Base-by-base conservation (phyloP, 2,888 invertebrate genomes). In the Agrochola lychnidis region DNA sequence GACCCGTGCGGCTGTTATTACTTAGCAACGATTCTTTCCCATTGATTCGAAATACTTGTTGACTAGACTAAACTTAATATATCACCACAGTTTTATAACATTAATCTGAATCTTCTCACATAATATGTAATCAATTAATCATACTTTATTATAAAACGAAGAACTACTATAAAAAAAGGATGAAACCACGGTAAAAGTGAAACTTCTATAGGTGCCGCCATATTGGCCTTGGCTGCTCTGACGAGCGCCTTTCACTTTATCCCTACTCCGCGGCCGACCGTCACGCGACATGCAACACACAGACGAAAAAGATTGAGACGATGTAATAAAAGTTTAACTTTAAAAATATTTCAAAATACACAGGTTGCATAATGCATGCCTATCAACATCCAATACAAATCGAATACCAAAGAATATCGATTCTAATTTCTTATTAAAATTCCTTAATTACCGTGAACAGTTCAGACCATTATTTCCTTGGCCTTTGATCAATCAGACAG, bases 401-500 rank as follows among this genome's bases (percentile, higher is more conserved):
- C 56, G 57, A 69, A 77, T 53, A 71, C 56, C 57, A 61, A 88
- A 76, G 81, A 80, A 75, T 75, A 71, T 80, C 81, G 89, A 89
- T 82, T 79, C 81, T 87, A 87, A 90, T 91, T 91, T 79, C 81
- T 89, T 90, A 91, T 91, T 91, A 91, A 89, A 89, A 87, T 87
- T 87, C 83, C 82, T 82, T 90, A 91, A 92, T 90, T 90, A 89
- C 91, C 92, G 87, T 93, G 93, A 92, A 91, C 86, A 83, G 78
- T 71, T 70, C 76, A 70, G 61, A 79, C 86, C 76, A 87, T 88
- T 84, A 88, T 89, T 90, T 88, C 85, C 87, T 84, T 90, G 86
- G 88, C 89, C 88, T 92, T 92, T 92, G 91, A 94, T 93, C 92
- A 91, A 91, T 92, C 92, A 91, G 91, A 90, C 93, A 93, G 90